These are phyloP conservation scores for Lochmaea crataegi DNA, from an alignment of 2,888 invertebrate genomes.

Conservation along the genomic window DNA sequence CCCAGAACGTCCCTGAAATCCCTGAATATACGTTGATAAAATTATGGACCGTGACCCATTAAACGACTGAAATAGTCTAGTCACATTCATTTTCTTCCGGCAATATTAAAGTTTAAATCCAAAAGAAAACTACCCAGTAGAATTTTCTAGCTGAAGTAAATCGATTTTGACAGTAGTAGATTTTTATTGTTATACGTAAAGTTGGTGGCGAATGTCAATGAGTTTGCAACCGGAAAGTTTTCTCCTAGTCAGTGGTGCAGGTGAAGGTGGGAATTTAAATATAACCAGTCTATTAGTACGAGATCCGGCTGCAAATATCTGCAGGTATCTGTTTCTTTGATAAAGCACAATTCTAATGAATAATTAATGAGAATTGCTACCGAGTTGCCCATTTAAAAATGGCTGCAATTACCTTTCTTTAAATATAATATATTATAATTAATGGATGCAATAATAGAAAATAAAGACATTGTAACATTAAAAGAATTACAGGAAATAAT, in stretches of 20 bases:
- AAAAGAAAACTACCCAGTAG: constrained; percentile 33
- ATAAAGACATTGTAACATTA: no score
- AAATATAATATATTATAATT: no score
- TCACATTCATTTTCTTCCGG: constrained; percentile 36
- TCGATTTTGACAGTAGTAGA: constrained; percentile 59
- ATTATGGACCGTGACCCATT: constrained; percentile 30
- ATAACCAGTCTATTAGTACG: no score
- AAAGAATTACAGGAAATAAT: no score
- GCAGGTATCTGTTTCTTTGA: no score
- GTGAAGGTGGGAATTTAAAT: no score
- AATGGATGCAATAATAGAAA: no score
- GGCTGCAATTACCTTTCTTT: no score
- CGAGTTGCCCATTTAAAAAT: no score
- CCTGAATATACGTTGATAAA: constrained; percentile 13
- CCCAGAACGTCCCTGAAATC: neutral
- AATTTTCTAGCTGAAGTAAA: constrained; percentile 45
- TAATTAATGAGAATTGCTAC: no score
- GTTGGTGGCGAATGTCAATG: constrained; percentile 61
- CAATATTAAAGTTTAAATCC: constrained; percentile 30
- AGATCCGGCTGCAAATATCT: no score
- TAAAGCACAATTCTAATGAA: no score
- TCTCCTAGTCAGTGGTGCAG: neutral
- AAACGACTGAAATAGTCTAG: constrained; percentile 35
- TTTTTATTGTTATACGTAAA: constrained; percentile 60
- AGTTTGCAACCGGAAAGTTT: constrained; percentile 33